Conservation (phyloP, 2,888 invertebrate genomes). For the Baronia brevicornis region DNA sequence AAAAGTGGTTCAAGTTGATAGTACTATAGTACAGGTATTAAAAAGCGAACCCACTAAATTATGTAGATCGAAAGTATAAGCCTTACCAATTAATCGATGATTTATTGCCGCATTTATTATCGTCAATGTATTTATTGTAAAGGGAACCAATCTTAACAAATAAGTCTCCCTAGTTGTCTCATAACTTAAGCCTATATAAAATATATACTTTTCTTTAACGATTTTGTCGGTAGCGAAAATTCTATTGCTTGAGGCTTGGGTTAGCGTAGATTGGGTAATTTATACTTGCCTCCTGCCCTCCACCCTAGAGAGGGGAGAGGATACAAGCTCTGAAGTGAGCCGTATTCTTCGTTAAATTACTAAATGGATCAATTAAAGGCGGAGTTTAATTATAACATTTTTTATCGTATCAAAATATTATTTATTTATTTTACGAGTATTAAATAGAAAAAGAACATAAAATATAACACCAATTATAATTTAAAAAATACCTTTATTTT, state of each 20-base stretch:
- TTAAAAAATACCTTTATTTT: slow-evolving; percentile 48
- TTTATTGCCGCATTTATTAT: slow-evolving; percentile 2
- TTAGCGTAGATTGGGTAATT: slow-evolving; percentile 72
- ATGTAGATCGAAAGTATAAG: no score
- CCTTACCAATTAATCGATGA: no score
- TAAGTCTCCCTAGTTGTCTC: slow-evolving; percentile 46
- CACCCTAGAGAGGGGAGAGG: slow-evolving; percentile 36
- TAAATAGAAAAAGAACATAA: no score
- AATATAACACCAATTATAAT: no score
- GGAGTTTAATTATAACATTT: slow-evolving; percentile 34
- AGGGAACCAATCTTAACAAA: slow-evolving; percentile 27
- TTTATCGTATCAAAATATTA: no score
- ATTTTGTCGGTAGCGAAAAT: slow-evolving; percentile 58
- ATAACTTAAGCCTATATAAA: slow-evolving; percentile 54
- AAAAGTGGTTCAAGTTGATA: no score
- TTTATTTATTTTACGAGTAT: no score
- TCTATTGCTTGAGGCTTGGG: slow-evolving; percentile 65
- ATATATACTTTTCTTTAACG: slow-evolving; percentile 50
- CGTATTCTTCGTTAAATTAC: slow-evolving; percentile 63
- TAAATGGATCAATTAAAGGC: slow-evolving; percentile 63
- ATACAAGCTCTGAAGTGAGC: slow-evolving; percentile 51
- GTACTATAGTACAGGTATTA: no score
- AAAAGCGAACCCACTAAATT: no score
- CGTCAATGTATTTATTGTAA: slow-evolving; percentile 6
- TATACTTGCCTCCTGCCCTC: slow-evolving; percentile 63